Evolutionary conservation across 2,888 invertebrate species (phyloP).

Genomic region (Oscheius sp.): DNA sequence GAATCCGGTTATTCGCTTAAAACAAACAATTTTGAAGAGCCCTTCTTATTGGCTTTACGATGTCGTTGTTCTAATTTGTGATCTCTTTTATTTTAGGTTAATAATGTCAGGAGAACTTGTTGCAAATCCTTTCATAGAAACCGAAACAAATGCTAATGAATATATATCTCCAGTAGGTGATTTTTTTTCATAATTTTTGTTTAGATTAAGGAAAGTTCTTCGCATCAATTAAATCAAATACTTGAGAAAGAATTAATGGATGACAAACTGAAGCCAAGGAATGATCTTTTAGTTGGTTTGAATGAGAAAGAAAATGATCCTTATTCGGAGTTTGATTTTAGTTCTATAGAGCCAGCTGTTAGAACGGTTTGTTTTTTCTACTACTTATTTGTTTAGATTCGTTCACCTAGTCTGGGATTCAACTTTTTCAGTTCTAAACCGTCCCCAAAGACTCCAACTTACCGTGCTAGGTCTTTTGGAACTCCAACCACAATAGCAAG

Average conservation of each 20-base stretch:
- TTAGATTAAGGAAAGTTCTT: not conserved
- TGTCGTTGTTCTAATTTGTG: not conserved
- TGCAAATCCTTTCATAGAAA: not conserved
- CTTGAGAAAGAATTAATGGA: not conserved
- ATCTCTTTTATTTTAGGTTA: not conserved
- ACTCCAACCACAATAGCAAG: not conserved
- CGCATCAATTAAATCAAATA: not conserved
- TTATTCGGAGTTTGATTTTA: slow-evolving; percentile 1
- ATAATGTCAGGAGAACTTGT: not conserved
- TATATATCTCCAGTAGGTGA: not conserved
- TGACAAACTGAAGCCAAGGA: not conserved
- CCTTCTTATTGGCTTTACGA: not conserved
- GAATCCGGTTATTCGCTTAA: not conserved
- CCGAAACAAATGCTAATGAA: not conserved
- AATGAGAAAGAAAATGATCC: not conserved
- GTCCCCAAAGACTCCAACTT: not conserved
- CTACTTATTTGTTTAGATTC: not conserved
- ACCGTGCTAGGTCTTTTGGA: not conserved
- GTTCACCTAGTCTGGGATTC: not conserved
- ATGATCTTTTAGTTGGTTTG: not conserved
- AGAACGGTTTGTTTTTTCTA: not conserved
- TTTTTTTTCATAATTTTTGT: not conserved
- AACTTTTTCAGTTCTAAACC: not conserved
- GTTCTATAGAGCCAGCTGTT: not conserved
- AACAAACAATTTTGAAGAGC: slow-evolving; percentile 1